These are phyloP conservation scores for Caradrina clavipalpis DNA, from an alignment of 2,888 invertebrate species.

Conservation along the genomic window DNA sequence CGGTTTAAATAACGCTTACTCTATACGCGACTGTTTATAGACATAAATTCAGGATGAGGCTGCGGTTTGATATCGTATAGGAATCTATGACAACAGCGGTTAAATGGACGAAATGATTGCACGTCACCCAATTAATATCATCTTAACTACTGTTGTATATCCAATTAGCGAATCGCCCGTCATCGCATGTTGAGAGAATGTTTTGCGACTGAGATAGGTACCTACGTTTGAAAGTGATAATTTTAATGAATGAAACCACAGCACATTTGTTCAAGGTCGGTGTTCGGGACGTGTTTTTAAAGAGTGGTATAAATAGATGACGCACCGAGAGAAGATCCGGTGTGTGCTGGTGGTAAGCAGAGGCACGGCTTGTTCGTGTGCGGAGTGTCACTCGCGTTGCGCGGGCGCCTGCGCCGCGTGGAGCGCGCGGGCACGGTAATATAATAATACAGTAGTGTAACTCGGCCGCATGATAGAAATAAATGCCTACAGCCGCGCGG, in stretches of 20 bases:
- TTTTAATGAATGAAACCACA: constrained; percentile 79
- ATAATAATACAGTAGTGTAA: no score
- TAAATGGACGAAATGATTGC: constrained; percentile 68
- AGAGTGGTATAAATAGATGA: constrained; percentile 80
- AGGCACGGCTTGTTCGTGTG: constrained; percentile 64
- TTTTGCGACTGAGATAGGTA: constrained; percentile 62
- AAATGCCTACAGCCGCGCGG: no score
- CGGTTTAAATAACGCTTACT: constrained; percentile 26
- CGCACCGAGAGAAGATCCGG: constrained; percentile 82
- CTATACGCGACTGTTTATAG: constrained; percentile 16
- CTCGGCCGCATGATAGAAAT: no score
- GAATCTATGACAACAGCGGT: constrained; percentile 58
- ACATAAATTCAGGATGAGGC: constrained; percentile 9
- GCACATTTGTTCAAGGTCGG: constrained; percentile 80
- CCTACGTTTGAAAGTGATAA: constrained; percentile 68
- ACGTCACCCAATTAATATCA: constrained; percentile 76
- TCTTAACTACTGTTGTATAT: constrained; percentile 70
- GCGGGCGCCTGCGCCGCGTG: constrained; percentile 79
- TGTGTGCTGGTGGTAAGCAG: constrained; percentile 67
- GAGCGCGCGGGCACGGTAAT: constrained; percentile 84
- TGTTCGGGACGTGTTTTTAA: constrained; percentile 69
- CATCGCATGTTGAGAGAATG: constrained; percentile 67
- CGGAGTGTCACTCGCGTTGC: constrained; percentile 65
- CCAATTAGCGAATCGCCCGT: constrained; percentile 75
- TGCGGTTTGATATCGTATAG: constrained; percentile 29